Base-by-base conservation (phyloP, 2,797 vertebrate species). In the Coccyzus lansbergi region DNA sequence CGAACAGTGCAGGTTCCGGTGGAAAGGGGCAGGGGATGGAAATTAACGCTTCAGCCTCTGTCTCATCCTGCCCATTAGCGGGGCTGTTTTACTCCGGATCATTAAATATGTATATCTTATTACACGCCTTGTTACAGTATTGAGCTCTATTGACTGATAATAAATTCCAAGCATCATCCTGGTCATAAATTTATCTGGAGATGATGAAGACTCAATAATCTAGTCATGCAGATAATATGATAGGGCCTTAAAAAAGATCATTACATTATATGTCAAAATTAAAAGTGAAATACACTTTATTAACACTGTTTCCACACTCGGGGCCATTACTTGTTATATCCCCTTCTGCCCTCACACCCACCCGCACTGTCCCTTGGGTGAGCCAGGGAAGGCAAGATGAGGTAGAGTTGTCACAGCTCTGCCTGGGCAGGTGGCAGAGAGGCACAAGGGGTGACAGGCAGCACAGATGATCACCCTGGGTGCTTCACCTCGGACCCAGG, bases 21-120 rank as follows among this genome's bases (percentile, higher is more conserved):
- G 26, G 62, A 88, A 86, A 91, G 86, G 93, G 96, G 94, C 86
- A 95, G 81, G 86, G 87, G 84, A 90, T 90, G 92, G 95, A 94
- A 96, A 97, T 93, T 92, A 96, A 96, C 88, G 22, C 84, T 96
- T 91, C 94, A 90, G 96, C 96, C 97, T 97, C 95, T 4, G 65
- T 95, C 93, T 96, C 94, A 60, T 94, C 94, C 92, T 91, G 72
- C 97, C 98, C 96, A 98, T 98, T 98, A 98, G 97, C 48, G 84
- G 92, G 98, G 97, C 97, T 98, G 98, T 98, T 98, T 99, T 98
- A 99, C 99, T 99, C 98, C 97, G 98, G 98, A 98, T 99, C 99
- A 99, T 99, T 99, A 99, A 99, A 99, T 99, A 99, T 99, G 99
- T 99, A 99, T 99, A 99, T 99, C 99, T 99, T 99, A 99, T 99